Base-by-base conservation (phyloP, 2,113 vertebrate species). In the Leucoraja erinaceus region DNA sequence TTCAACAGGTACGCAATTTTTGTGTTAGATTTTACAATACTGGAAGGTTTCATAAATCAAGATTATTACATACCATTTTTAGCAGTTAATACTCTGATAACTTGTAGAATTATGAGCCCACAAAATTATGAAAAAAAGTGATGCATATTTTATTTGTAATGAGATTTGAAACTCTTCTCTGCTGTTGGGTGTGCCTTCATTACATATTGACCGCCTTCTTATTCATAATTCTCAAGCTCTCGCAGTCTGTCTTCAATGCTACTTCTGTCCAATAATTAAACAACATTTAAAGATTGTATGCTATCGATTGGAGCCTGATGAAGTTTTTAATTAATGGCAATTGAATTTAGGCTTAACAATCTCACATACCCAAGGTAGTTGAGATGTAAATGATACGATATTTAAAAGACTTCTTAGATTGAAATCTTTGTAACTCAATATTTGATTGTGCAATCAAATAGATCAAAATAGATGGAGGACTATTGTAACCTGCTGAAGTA, bases 251-350 rank as follows among this genome's bases (percentile, higher is more conserved):
- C 66, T 70, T 90, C 66, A 47, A 22, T 70, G 88, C 20, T 70
- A 38, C 31, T 14, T 61, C 54, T 90, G 63, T 28, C 16, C 16
- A 90, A 70, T 59, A 68, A 70, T 90, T 90, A 38, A 90, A 90
- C 88, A 38, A 70, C 68, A 70, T 90, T 68, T 90, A 70, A 63
- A 90, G 66, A 68, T 70, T 90, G 88, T 63, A 70, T 90, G 31
- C 33, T 90, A 70, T 90, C 70, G 88, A 90, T 90, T 63, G 38
- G 4, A 68, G 70, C n/a, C 59, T 90, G 88, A 90, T 70, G 88
- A 25, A 31, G 31, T 47, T 90, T 88, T 47, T 70, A 90, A 90
- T 70, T 70, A 90, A 16, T 5, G 38, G 63, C 61, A 33, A 70
- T 90, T 90, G 63, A 59, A 90, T 72, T 31, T n/a, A 33, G 33